Evolutionary conservation across 2,797 vertebrate species (phyloP), one percentile per base, ranked within the genome.

Genomic region (Alauda arvensis): DNA sequence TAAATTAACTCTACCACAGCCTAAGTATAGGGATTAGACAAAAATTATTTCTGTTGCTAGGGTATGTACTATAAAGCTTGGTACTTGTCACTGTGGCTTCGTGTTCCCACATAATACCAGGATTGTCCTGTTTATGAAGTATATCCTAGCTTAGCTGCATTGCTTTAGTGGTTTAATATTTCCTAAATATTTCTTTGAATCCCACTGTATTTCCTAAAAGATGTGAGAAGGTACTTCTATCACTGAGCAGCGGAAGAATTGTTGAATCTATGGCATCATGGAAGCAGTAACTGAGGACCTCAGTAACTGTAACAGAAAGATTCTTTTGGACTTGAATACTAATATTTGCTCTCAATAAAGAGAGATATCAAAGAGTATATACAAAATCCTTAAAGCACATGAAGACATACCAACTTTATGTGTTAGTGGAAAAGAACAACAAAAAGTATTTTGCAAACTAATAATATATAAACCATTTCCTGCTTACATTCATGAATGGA

Each of bases 281-380:
- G 43, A 89, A 84, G 37, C 26, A 56, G 57, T 65, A 84, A 83
- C 65, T 82, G 77, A 89, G 81, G 87, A 48, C 69, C 28, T 91
- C 57, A 37, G 15, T 23, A 62, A 15, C 46, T 59, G 13, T 78
- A 74, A 24, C 8, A 67, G 20, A 72, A 82, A 37, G 40, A 59
- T 40, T 82, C 8, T 51, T 72, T 76, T 28, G 18, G 12, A 19
- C 24, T 86, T 70, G 42, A 76, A 51, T 63, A 8, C 5, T 63
- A 29, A 48, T 33, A n/a, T 78, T 83, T 60, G 12, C 18, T 61
- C 7, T 69, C 42, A 70, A 4, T 59, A 63, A 87, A 59, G 21
- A 76, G 10, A 7, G 49, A 3, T 56, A 26, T 49, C 25, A 33
- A 39, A 69, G 31, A 49, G 10, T 52, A 31, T 39, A 37, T 49